phyloP scores from a whole-genome alignment of 2,888 invertebrate genomes.

The Alviniconcha strummeri region DNA sequence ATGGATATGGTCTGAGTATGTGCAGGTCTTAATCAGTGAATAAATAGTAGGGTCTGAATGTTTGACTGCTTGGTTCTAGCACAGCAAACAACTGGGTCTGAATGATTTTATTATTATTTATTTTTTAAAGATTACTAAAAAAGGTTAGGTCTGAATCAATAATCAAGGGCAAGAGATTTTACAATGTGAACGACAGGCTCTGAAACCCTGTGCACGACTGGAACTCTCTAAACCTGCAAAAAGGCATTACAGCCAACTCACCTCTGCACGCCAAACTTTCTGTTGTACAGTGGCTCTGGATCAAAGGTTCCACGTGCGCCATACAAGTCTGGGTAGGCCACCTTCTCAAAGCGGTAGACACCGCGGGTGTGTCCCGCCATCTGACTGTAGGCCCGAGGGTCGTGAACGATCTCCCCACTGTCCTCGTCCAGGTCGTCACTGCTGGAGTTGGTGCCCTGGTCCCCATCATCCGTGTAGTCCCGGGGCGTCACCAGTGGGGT shows the following conservation, averaged over 20 bases:
- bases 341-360: conserved; percentile 83
- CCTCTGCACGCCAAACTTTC: conserved; percentile 77
- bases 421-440: conserved; percentile 42
- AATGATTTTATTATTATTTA: too few relatives aligned
- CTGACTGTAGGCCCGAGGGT: conserved; percentile 65
- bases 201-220: too few relatives aligned
- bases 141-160: too few relatives aligned
- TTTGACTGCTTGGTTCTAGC: too few relatives aligned
- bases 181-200: too few relatives aligned
- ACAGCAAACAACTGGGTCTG: too few relatives aligned
- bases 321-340: conserved; percentile 84
- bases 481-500: conserved; percentile 48
- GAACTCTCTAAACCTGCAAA: too few relatives aligned
- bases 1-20: too few relatives aligned
- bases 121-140: too few relatives aligned
- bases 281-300: conserved; percentile 79
- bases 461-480: conserved; percentile 47
- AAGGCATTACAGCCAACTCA: conserved; percentile 46
- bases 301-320: conserved; percentile 77
- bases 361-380: conserved; percentile 74
- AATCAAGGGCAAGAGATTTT: too few relatives aligned
- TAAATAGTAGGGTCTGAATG: too few relatives aligned
- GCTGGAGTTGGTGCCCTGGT: conserved; percentile 39
- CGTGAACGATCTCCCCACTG: conserved; percentile 47
- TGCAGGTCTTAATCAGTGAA: too few relatives aligned